Conservation (phyloP, 2,888 invertebrate genomes). For the Eristalinus aeneus region DNA sequence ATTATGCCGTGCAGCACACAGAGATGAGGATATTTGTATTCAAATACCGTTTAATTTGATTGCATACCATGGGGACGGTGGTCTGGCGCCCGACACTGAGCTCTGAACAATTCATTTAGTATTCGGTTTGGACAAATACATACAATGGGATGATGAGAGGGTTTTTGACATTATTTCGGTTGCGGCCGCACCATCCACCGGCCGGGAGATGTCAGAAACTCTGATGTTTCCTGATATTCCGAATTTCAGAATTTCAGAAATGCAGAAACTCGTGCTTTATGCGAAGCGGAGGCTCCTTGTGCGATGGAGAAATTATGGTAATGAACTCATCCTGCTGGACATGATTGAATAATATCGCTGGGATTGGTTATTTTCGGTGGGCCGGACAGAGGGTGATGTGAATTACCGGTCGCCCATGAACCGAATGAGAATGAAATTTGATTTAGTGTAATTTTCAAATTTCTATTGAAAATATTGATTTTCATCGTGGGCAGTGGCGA, state of each 20-base stretch:
- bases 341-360: constrained; percentile 51
- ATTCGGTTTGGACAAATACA: constrained; percentile 37
- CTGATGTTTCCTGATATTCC: not conserved
- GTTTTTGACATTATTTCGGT: constrained; percentile 15
- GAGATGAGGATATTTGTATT: constrained; percentile 31
- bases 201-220: not conserved
- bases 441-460: constrained; percentile 12
- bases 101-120: constrained; percentile 33
- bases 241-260: not conserved
- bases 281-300: not conserved
- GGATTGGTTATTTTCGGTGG: constrained; percentile 45
- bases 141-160: constrained; percentile 23
- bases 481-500: not conserved
- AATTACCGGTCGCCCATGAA: constrained; percentile 15
- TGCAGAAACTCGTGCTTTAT: not conserved
- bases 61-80: constrained; percentile 3
- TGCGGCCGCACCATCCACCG: not conserved
- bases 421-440: constrained; percentile 18
- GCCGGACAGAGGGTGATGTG: not conserved
- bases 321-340: constrained; percentile 33
- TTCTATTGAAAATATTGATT: not conserved
- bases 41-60: constrained; percentile 49
- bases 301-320: constrained; percentile 47
- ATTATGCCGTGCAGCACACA: not conserved
- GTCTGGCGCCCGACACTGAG: not conserved